Conservation (phyloP, 1,140 invertebrate genomes). For the fruit fly (Drosophila melanogaster) region Release_6_plus_ISO1_MT NT_033779.5:13342001-13342500, state of each 20-base stretch:
- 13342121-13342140: neutral
- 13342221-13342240: too few relatives aligned
- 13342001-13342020: slow-evolving; percentile 21
- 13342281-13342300: neutral
- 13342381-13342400: slow-evolving; percentile 47
- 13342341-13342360: slow-evolving; percentile 29
- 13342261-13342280: too few relatives aligned
- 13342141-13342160: too few relatives aligned
- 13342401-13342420: slow-evolving; percentile 20
- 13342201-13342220: too few relatives aligned
- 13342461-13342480: neutral
- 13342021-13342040: slow-evolving; percentile 33
- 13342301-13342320: slow-evolving; percentile 29
- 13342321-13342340: slow-evolving; percentile 59
- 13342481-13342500: neutral
- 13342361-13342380: slow-evolving; percentile 32
- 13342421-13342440: slow-evolving; percentile 9
- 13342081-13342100: slow-evolving; percentile 27
- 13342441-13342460: slow-evolving; percentile 44
- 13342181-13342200: neutral
- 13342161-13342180: neutral
- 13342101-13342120: neutral
- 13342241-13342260: too few relatives aligned
- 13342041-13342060: slow-evolving; percentile 79
- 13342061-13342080: slow-evolving; percentile 46